A percentile compares a stretch with the other conserved stretches of the same genome.
phyloP scores from a whole-genome alignment of 2,797 vertebrate genomes.

The Anas bahamensis region DNA sequence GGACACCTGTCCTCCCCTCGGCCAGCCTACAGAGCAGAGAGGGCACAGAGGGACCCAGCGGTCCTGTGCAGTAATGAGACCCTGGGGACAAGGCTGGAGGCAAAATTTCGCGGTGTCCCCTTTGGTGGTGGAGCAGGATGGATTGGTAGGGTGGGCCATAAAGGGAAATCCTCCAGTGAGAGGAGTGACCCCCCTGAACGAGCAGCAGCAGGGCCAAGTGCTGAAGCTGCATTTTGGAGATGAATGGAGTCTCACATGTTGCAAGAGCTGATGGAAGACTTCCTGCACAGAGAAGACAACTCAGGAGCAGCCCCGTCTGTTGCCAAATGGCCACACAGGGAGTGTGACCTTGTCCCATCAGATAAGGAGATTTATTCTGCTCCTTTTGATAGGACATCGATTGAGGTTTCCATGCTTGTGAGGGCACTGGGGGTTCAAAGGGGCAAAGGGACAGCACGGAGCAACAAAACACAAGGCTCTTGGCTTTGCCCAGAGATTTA shows the following conservation, averaged over 20 bases:
- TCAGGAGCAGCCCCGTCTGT: not conserved
- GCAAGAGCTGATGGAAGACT: constrained; percentile 53
- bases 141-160: not conserved
- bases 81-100: not conserved
- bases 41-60: not conserved
- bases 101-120: not conserved
- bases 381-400: not conserved
- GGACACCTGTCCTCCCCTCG: not conserved
- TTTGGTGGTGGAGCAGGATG: not conserved
- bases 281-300: constrained; percentile 43
- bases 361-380: constrained; percentile 50
- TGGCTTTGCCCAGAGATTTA: constrained; percentile 34
- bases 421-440: not conserved
- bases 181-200: not conserved
- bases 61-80: not conserved
- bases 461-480: not conserved
- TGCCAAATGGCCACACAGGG: constrained; percentile 6
- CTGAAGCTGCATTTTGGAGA: constrained; percentile 28
- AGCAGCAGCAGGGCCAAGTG: not conserved
- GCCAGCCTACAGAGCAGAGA: not conserved
- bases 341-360: not conserved
- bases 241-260: not conserved
- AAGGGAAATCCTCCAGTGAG: not conserved
- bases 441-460: not conserved
- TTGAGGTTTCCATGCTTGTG: not conserved